These are phyloP conservation scores for Campoletis sonorensis DNA, from an alignment of 1,140 invertebrate species.

Conservation along the genomic window DNA sequence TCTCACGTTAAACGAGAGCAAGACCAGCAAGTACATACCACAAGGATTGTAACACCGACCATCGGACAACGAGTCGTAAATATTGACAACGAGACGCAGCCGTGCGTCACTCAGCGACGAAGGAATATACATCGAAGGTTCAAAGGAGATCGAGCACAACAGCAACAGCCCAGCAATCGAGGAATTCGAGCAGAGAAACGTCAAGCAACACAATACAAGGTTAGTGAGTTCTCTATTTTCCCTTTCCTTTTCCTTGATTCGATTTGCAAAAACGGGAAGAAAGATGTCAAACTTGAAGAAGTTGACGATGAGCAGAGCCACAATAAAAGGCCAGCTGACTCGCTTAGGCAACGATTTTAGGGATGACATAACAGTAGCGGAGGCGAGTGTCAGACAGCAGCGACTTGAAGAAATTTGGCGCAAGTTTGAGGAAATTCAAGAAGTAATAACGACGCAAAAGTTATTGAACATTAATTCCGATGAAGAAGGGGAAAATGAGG, in stretches of 20 bases:
- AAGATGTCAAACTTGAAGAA: constrained; percentile 28
- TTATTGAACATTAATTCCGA: neutral
- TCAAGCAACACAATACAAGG: constrained; percentile 10
- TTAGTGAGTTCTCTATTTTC: constrained; percentile 43
- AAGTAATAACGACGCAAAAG: neutral
- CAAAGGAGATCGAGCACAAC: constrained; percentile 30
- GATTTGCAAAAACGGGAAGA: constrained; percentile 25
- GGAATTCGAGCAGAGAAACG: neutral
- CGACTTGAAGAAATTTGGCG: constrained; percentile 26
- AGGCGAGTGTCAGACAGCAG: constrained; percentile 25
- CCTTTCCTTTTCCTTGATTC: constrained; percentile 31
- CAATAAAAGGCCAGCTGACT: constrained; percentile 38
- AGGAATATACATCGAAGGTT: constrained; percentile 17
- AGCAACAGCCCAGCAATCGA: constrained; percentile 26
- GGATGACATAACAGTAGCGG: constrained; percentile 10
- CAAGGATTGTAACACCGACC: neutral
- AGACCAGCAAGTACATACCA: neutral
- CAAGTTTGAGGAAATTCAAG: constrained; percentile 28
- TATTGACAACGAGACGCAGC: neutral
- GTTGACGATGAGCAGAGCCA: neutral
- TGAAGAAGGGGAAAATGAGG: neutral
- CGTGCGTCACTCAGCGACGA: constrained; percentile 18
- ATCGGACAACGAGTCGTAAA: neutral
- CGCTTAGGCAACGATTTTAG: constrained; percentile 33
- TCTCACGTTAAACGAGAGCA: neutral